Base-by-base conservation (phyloP, 2,888 invertebrate species). In the Conomelus anceps region DNA sequence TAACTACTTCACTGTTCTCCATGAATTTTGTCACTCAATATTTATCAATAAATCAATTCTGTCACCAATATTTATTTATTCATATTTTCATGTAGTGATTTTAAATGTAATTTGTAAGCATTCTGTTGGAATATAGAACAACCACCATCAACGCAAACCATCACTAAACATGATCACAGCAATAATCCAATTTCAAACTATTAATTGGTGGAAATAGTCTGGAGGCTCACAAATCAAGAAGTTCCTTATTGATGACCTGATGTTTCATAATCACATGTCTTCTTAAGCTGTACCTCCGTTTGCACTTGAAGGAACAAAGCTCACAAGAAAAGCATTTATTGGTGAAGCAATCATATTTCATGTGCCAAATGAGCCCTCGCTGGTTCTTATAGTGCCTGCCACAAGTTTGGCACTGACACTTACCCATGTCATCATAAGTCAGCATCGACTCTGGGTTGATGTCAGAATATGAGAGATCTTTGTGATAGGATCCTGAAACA, bases 291-390 rank as follows among this genome's bases (percentile, higher is more conserved):
- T 6, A 88, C 84, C 85, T 89, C 85, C 89, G 88, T 85, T 1
- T 88, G 85, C 13, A 88, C 85, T 23, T 85, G 88, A 85, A 89
- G 11, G 85, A 22, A 88, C 89, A 89, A 41, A 85, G 24, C 22
- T 88, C 34, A 84, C 89, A 89, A 24, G 84, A 85, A 88, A 89
- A 89, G 84, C 87, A 22, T 3, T 29, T 63, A 11, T 94, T 95
- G 87, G 93, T 93, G 0, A 94, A 95, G 91, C 95, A 95, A 91
- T 95, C 95, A 92, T 95, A 94, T 89, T 94, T 93, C 90, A 94
- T 93, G 91, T 95, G 95, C 88, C 95, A 93, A 91, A 94, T 95
- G 22, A 94, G 92, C n/a, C 94, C 94, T 90, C 94, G 94, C n/a
- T 94, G 93, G 29, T 89, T 85, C 88, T 89, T 89, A 85, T 89